These are phyloP conservation scores for Tadarida brasiliensis DNA, from an alignment of 2,797 vertebrate species.

Conservation along the genomic window DNA sequence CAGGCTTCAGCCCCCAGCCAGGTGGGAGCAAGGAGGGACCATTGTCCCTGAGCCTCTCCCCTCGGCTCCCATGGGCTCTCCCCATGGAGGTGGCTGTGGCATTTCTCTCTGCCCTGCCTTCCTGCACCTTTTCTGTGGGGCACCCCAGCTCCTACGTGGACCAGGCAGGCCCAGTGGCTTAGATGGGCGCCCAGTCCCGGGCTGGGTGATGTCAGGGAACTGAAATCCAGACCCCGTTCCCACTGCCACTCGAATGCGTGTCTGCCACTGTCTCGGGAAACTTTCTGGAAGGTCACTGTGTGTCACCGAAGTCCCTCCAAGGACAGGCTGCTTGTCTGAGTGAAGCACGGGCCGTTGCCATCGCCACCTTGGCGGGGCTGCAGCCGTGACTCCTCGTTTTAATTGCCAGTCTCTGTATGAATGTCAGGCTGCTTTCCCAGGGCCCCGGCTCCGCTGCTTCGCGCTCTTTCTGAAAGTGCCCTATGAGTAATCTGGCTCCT, in stretches of 20 bases:
- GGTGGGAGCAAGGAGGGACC: rapidly evolving
- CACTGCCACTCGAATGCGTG: rapidly evolving
- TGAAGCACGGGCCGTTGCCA: rapidly evolving
- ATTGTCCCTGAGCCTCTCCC: background rate
- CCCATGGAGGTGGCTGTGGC: rapidly evolving
- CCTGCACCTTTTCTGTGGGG: background rate
- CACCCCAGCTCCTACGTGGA: rapidly evolving
- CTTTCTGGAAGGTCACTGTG: background rate
- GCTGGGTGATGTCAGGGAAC: background rate
- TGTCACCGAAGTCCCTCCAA: background rate
- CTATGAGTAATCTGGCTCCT: constrained; percentile 72
- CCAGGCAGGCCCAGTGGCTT: background rate
- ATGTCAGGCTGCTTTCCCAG: constrained; percentile 71
- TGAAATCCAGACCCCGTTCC: background rate
- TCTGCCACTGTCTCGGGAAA: background rate
- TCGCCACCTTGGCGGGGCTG: background rate
- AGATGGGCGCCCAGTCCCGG: rapidly evolving
- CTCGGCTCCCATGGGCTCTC: background rate
- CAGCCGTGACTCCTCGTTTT: constrained; percentile 13
- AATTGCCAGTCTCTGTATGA: constrained; percentile 80
- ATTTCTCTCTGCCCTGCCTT: background rate
- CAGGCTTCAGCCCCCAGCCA: background rate
- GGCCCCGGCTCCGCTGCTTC: background rate
- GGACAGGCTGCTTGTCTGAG: background rate
- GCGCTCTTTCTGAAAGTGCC: constrained; percentile 68